phyloP scores from a whole-genome alignment of 2,888 invertebrate genomes.

The Augochlorella aurata region DNA sequence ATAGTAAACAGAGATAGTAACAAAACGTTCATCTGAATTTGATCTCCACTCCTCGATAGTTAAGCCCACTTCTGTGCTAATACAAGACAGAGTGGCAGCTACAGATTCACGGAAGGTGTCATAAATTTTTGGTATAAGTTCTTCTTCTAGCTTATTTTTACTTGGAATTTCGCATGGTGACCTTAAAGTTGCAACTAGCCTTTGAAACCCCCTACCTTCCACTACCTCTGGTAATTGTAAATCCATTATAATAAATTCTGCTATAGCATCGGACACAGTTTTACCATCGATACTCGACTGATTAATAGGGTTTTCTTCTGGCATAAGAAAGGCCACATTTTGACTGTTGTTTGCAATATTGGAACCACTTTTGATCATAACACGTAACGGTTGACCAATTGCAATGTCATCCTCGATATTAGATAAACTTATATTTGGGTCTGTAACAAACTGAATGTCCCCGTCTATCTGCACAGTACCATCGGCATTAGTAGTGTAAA shows the following conservation, averaged over 20 bases:
- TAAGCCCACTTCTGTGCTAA: conserved; percentile 78
- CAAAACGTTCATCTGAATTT: conserved; percentile 78
- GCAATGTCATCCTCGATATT: conserved; percentile 78
- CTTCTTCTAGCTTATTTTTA: conserved; percentile 81
- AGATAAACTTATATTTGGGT: conserved; percentile 77
- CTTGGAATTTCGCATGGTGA: conserved; percentile 83
- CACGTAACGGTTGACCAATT: conserved; percentile 72
- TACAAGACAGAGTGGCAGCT: conserved; percentile 71
- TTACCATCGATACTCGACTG: conserved; percentile 77
- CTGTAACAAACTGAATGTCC: conserved; percentile 81
- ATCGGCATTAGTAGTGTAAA: conserved; percentile 80
- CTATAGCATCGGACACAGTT: conserved; percentile 81
- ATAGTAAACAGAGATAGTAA: conserved; percentile 82
- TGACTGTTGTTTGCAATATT: conserved; percentile 65
- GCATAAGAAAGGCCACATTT: conserved; percentile 77
- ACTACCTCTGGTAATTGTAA: conserved; percentile 82
- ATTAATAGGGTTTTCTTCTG: conserved; percentile 74
- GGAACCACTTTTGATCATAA: conserved; percentile 73
- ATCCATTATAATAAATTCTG: conserved; percentile 82
- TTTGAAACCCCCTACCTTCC: conserved; percentile 82
- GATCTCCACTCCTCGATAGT: conserved; percentile 82
- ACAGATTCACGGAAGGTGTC: conserved; percentile 80
- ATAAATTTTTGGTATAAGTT: conserved; percentile 82
- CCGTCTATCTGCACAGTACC: conserved; percentile 81
- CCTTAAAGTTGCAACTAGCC: conserved; percentile 81